Percentiles rank a stretch among this genome's conserved stretches.
phyloP scores from a whole-genome alignment of 2,113 vertebrate species.

The Heliornis fulica region DNA sequence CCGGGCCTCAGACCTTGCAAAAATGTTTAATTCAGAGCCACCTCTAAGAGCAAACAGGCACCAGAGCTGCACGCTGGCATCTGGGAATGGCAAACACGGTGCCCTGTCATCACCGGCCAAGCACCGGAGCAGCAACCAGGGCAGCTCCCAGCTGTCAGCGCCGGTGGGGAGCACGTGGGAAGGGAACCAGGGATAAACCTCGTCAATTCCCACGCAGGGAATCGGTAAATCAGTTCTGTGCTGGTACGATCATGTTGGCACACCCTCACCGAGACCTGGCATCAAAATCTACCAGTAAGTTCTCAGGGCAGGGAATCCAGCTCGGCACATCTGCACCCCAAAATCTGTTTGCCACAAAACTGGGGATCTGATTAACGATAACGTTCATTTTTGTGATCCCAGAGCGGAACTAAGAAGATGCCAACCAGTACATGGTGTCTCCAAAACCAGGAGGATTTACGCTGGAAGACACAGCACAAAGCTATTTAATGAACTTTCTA shows the following conservation, averaged over 20 bases:
- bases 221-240: accelerated
- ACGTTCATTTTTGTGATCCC: accelerated
- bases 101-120: neutral
- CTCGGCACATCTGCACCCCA: neutral
- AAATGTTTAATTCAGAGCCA: neutral
- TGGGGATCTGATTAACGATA: accelerated
- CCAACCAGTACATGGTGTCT: accelerated
- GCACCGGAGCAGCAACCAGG: neutral
- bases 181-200: neutral
- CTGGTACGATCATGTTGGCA: too few relatives aligned
- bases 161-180: accelerated
- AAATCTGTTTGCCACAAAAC: neutral
- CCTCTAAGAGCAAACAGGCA: neutral
- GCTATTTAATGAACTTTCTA: neutral
- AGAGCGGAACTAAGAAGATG: accelerated
- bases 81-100: neutral
- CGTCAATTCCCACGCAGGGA: accelerated
- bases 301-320: accelerated
- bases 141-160: neutral
- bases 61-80: neutral
- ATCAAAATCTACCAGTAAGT: accelerated
- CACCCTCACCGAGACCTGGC: neutral
- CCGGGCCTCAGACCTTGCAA: neutral
- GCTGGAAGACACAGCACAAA: accelerated
- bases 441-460: neutral